Base-by-base conservation (phyloP, 2,888 invertebrate genomes). In the Caenorhabditis sp. region DNA sequence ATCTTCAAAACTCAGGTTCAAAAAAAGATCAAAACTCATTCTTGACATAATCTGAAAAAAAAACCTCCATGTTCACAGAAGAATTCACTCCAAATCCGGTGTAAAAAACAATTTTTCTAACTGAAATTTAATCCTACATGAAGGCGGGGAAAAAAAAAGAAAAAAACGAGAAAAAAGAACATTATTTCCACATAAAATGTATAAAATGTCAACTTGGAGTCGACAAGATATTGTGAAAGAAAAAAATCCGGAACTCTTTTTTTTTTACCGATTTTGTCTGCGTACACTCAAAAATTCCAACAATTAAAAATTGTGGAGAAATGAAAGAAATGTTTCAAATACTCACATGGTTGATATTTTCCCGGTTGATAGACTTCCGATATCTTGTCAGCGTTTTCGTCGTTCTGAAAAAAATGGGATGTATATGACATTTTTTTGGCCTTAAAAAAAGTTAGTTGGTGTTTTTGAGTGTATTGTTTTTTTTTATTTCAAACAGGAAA, bases 301-400 rank as follows among this genome's bases (percentile, higher is more conserved):
- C n/a, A n/a, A n/a, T n/a, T n/a, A n/a, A n/a, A n/a, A n/a, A n/a
- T n/a, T n/a, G n/a, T n/a, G n/a, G n/a, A n/a, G n/a, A n/a, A n/a
- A n/a, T n/a, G n/a, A n/a, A n/a, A n/a, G n/a, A n/a, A n/a, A n/a
- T n/a, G n/a, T n/a, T n/a, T n/a, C 58, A 58, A 31, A 66, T 66
- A 74, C 75, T 69, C 55, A 75, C 75, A 69, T 5, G 69, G 75
- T 58, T 67, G 69, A 70, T 75, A 75, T 50, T 65, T 23, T 64
- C 75, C 75, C 1, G 75, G 75, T 27, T 75, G 75, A 21, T 75
- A 75, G 31, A 75, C 62, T 1, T 37, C 75, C 64, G 75, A 75
- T 21, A 62, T 59, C 0, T 58, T 65, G 26, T 74, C 73, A 14
- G 43, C 27, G 14, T 69, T 62, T 37, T 58, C 37, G 14, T 51